Conservation (phyloP, 2,113 vertebrate species). For the Zosterops lateralis region DNA sequence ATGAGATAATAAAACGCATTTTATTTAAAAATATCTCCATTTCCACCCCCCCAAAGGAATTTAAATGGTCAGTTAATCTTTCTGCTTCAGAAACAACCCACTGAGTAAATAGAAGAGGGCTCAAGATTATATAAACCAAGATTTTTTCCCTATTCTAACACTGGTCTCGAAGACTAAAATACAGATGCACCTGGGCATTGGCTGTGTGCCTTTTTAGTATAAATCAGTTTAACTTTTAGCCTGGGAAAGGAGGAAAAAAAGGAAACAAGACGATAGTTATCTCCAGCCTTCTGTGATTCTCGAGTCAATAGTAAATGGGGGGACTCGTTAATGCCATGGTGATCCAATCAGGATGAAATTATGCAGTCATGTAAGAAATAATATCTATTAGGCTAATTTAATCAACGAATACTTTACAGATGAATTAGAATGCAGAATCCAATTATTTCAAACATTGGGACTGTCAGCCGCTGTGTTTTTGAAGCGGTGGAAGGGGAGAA, state of each 20-base stretch:
- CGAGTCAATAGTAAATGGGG: conserved; percentile 87
- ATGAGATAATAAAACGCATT: conserved; percentile 55
- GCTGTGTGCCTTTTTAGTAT: conserved; percentile 44
- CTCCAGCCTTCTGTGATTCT: conserved; percentile 77
- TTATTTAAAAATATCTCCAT: conserved; percentile 56
- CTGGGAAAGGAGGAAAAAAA: conserved; percentile 45
- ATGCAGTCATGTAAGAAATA: conserved; percentile 92
- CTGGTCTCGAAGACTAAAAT: neutral
- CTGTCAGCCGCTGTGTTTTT: conserved; percentile 73
- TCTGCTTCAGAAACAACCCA: conserved; percentile 46
- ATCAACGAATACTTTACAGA: conserved; percentile 94
- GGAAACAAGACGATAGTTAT: conserved; percentile 71
- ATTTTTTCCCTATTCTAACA: neutral
- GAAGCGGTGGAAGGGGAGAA: conserved; percentile 13
- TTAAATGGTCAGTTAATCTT: conserved; percentile 34
- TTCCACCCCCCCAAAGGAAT: neutral
- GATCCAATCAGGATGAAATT: conserved; percentile 80
- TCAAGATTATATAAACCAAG: conserved; percentile 8
- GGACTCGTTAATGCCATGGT: conserved; percentile 79
- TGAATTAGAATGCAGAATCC: conserved; percentile 92
- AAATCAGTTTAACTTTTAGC: conserved; percentile 79
- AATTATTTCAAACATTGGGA: conserved; percentile 89
- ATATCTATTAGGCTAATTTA: conserved; percentile 98
- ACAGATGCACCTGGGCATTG: conserved; percentile 42
- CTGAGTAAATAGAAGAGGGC: conserved; percentile 38